Evolutionary conservation across 1,140 invertebrate species (phyloP), one percentile per base, ranked within the genome.

Genomic region (Oreohelix idahoensis): DNA sequence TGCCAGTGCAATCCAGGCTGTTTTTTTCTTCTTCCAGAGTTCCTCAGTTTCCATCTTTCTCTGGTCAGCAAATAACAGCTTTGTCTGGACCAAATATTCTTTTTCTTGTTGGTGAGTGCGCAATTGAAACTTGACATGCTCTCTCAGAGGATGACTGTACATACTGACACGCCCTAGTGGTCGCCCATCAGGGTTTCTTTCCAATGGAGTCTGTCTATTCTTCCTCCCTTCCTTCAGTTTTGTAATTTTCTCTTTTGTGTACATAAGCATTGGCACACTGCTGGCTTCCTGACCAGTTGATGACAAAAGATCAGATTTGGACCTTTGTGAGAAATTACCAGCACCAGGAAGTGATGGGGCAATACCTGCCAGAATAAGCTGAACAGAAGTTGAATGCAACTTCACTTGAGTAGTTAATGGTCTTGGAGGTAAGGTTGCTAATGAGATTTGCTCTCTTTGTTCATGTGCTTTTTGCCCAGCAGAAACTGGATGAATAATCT

Each of bases 261-360:
- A 92, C 90, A 92, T 91, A 73, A 91, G 83, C 90, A 91, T 91
- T 0, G 91, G 91, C 17, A 90, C 88, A 73, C 84, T 77, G 69
- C 83, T 89, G 42, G 84, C 53, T 79, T 89, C 88, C 45, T 10
- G 20, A 23, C 77, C 70, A 39, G 85, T 83, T 8, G 42, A 45
- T 73, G 87, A 85, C 1, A 85, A 81, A 20, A 88, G 76, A 45
- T 84, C 85, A 51, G 83, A 75, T 71, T 84, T 83, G 10, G 84
- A 79, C 53, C 80, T 71, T 15, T 78, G 84, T 53, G 82, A 38
- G 35, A 74, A 70, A n/a, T 10, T 85, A 45, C 42, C 15, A 17
- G 84, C 86, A 29, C 86, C 87, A 49, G 87, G 88, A 76, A 89
- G 80, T 20, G 85, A 78, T 35, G 88, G 66, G 39, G 85, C 84